Base-by-base conservation (phyloP, 1,140 invertebrate genomes). In the Dendrolimus punctatus region DNA sequence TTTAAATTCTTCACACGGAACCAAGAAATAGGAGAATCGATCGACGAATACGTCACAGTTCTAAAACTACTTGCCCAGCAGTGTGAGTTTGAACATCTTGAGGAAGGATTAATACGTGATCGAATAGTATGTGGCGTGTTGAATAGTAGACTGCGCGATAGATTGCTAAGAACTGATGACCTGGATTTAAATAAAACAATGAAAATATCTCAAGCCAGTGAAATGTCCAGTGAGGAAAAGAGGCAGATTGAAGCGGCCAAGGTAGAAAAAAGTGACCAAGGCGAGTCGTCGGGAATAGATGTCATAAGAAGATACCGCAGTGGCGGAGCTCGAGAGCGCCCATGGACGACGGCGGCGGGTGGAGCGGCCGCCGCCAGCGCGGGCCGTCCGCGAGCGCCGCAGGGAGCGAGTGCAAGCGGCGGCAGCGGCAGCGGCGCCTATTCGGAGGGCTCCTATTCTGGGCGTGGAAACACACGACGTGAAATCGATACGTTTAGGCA, bases 181-280 rank as follows among this genome's bases (percentile, higher is more conserved):
- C 40, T 64, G 6, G 57, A 44, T 5, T 40, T 64, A 10, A 49
- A 43, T 9, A 53, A 52, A 39, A 58, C 55, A n/a, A 42, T 60
- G 38, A 57, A 64, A 55, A 60, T 60, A 43, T 60, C 53, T 44
- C 55, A 64, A 43, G 58, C 55, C 0, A 50, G 55, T 39, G 53
- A 64, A 39, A 39, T 52, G 1, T 57, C 55, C 8, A 44, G 8
- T 4, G 49, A 51, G 4, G 39, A 49, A 8, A 39, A 9, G 9
- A 8, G 39, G 37, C 39, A 49, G n/a, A 40, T 49, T n/a, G 38
- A 6, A n/a, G 47, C n/a, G 6, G n/a, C n/a, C 8, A 48, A 48
- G 6, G 44, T 45, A 45, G 23, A 6, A 45, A 45, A 45, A 45
- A 10, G 44, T 45, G 44, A 10, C 23, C 23, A 5, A 23, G n/a